Evolutionary conservation across 2,888 invertebrate genomes (phyloP), one percentile per base, ranked within the genome.

Genomic region (Corythucha ciliata): DNA sequence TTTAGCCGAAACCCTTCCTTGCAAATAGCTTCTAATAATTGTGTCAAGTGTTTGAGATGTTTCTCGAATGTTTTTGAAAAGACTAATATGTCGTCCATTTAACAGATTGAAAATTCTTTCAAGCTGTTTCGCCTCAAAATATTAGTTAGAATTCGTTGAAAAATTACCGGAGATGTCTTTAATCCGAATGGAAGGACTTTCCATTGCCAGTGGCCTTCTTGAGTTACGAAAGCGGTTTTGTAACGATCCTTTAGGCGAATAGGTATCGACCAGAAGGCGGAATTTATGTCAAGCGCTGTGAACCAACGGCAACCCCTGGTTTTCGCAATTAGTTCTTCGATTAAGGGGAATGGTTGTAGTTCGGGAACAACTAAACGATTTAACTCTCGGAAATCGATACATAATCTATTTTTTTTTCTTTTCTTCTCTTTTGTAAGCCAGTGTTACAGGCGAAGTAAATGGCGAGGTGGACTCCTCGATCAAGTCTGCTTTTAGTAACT

Each of bases 401-500:
- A 52, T 40, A 52, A 18, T 7, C 50, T 21, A 2, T 45, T 46
- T 25, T 39, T 39, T 39, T 20, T 20, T 14, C 22, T 39, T 39
- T 39, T 39, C 39, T 20, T 39, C 16, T 18, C 18, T 39, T 39
- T 39, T 39, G 39, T 39, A 39, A 5, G 39, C 39, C n/a, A 39
- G 10, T 10, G 54, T 50, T 10, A 54, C 54, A 27, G 51, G 51
- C 18, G 54, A 22, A 29, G 51, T 48, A 25, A 47, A 52, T 22
- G 51, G 54, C 3, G 29, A 36, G 36, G 27, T 24, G 4, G 54
- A 54, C 12, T 54, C 54, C 20, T 54, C 50, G 5, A 54, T 54
- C 8, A 51, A 25, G n/a, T 40, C 39, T 3, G 40, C 8, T 25
- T 51, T 25, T 21, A 54, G 27, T 27, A 51, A 27, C 27, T 40